Evolutionary conservation across 2,888 invertebrate species (phyloP).

Genomic region (Drosophila nr. perissopoda): DNA sequence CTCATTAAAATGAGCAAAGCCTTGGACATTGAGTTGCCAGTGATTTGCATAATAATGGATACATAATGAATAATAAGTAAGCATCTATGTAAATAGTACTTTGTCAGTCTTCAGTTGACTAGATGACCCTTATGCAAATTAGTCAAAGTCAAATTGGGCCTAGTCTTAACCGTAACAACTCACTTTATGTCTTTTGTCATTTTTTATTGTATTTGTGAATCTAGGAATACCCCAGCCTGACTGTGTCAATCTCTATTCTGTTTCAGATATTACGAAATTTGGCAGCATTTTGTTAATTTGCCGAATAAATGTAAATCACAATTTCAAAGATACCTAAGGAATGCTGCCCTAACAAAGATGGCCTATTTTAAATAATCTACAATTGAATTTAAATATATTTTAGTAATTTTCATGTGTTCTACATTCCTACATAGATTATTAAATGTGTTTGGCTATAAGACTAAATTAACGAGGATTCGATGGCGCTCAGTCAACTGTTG

Average conservation of each 20-base stretch:
- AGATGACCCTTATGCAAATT: slow-evolving; percentile 74
- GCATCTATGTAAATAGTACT: slow-evolving; percentile 41
- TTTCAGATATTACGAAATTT: neutral
- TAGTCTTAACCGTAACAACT: neutral
- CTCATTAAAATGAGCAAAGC: slow-evolving; percentile 72
- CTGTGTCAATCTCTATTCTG: neutral
- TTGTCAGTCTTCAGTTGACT: slow-evolving; percentile 21
- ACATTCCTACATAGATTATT: neutral
- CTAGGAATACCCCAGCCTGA: neutral
- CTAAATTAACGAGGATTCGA: neutral
- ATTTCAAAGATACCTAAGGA: neutral
- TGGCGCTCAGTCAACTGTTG: slow-evolving; percentile 19
- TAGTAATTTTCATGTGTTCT: neutral
- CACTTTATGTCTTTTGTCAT: slow-evolving; percentile 10
- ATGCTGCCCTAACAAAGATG: neutral
- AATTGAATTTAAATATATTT: neutral
- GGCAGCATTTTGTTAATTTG: neutral
- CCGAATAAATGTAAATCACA: neutral
- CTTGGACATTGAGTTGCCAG: slow-evolving; percentile 61
- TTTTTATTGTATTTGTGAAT: slow-evolving; percentile 2
- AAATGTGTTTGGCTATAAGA: neutral
- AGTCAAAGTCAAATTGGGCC: slow-evolving; percentile 15
- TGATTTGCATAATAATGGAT: slow-evolving; percentile 83
- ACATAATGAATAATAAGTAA: slow-evolving; percentile 79
- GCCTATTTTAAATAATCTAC: neutral